Conservation (phyloP, 2,113 vertebrate genomes). For the Orcinus orca region DNA sequence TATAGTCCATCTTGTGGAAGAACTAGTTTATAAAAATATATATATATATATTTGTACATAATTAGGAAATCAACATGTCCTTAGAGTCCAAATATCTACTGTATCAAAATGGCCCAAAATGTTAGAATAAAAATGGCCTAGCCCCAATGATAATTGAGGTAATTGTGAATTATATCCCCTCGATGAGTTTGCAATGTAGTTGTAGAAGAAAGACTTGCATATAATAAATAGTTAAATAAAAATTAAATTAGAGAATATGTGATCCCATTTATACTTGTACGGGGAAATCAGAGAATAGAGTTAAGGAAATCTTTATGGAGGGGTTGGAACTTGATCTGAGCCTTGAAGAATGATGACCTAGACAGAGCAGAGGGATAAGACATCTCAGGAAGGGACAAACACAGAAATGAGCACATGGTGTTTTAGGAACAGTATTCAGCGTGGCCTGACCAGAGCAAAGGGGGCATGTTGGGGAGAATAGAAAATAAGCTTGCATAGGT, state of each 20-base stretch:
- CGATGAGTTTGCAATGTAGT: background rate
- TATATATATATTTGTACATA: background rate
- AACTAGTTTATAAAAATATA: too few relatives aligned
- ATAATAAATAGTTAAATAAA: background rate
- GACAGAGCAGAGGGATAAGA: background rate
- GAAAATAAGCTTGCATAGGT: background rate
- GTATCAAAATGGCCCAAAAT: conserved; percentile 8
- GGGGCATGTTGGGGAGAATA: background rate
- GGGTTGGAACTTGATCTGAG: background rate
- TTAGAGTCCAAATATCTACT: background rate
- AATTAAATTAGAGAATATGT: background rate
- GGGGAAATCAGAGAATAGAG: conserved; percentile 20
- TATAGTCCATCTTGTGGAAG: too few relatives aligned
- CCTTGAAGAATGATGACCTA: background rate
- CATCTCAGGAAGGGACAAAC: background rate
- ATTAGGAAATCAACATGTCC: background rate
- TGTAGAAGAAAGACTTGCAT: background rate
- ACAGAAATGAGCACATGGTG: background rate
- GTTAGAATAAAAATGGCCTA: conserved; percentile 16
- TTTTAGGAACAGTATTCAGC: background rate
- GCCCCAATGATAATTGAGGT: background rate
- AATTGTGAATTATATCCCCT: background rate
- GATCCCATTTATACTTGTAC: background rate
- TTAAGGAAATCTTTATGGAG: conserved; percentile 14
- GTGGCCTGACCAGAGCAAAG: background rate